These are phyloP conservation scores for Columbina picui DNA, from an alignment of 2,113 vertebrate species.

Conservation along the genomic window DNA sequence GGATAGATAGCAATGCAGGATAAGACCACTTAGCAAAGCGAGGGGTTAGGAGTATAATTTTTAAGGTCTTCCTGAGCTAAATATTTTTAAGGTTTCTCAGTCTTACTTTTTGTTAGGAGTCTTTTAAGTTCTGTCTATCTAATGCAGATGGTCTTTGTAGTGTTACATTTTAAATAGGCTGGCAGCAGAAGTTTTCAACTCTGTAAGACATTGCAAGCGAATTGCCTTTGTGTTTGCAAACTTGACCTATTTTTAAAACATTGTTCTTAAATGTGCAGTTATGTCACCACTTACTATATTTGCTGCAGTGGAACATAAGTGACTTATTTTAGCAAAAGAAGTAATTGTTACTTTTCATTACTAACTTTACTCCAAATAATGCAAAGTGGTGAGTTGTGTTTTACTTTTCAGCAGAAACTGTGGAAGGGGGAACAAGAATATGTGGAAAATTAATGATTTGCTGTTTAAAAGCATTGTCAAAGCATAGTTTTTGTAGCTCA, in stretches of 20 bases:
- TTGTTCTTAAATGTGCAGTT: background rate
- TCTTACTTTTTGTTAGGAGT: background rate
- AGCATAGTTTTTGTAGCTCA: background rate
- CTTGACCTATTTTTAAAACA: slow-evolving; percentile 31
- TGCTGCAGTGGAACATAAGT: background rate
- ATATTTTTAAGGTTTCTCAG: background rate
- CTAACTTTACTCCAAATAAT: background rate
- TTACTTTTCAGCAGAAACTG: background rate
- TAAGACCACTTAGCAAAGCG: background rate
- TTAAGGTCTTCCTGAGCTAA: background rate
- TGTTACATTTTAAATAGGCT: background rate
- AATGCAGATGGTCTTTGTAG: background rate
- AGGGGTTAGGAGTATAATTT: background rate
- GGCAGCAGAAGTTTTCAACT: background rate
- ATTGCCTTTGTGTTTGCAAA: background rate
- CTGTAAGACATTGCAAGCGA: background rate
- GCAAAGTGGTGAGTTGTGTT: background rate
- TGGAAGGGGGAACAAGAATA: background rate
- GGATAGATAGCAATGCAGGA: background rate
- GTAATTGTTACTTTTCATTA: background rate
- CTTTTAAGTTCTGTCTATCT: background rate
- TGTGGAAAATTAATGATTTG: background rate
- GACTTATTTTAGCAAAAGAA: background rate
- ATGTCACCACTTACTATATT: background rate
- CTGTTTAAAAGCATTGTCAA: background rate